phyloP scores from a whole-genome alignment of 2,888 invertebrate species.

The Habroteleia sp. region DNA sequence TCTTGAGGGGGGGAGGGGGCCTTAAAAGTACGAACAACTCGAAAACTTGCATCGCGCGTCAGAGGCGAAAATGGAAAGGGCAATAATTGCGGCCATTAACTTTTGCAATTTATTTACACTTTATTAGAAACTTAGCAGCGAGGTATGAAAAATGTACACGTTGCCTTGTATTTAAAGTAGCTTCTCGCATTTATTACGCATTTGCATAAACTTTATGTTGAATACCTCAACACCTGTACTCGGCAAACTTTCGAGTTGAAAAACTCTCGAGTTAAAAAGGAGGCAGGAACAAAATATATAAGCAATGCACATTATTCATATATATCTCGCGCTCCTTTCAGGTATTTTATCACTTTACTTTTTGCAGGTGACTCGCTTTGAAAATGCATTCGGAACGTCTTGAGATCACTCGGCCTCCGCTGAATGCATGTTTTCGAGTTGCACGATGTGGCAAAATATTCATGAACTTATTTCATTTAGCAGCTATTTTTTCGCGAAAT shows the following conservation, averaged over 20 bases:
- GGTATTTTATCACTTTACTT: constrained; percentile 54
- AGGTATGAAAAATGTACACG: constrained; percentile 34
- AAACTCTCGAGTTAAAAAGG: constrained; percentile 11
- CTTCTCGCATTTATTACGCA: constrained; percentile 30
- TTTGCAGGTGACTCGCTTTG: constrained; percentile 35
- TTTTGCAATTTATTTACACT: constrained; percentile 22
- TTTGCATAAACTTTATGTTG: constrained; percentile 50
- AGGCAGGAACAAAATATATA: constrained; percentile 27
- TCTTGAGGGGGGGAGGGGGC: not conserved
- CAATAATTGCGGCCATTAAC: not conserved
- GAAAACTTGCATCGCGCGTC: no score
- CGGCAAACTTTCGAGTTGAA: constrained; percentile 31
- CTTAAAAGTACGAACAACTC: not conserved
- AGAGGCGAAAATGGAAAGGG: no score
- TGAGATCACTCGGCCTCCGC: constrained; percentile 7
- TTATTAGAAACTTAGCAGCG: constrained; percentile 22
- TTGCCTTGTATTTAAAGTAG: constrained; percentile 22
- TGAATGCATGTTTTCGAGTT: constrained; percentile 35
- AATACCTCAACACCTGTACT: constrained; percentile 46
- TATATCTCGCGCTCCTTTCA: constrained; percentile 28
- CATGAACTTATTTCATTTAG: constrained; percentile 22
- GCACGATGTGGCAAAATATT: constrained; percentile 16
- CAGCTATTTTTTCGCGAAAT: not conserved
- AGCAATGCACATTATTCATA: constrained; percentile 52
- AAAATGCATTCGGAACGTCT: constrained; percentile 38